Base-by-base conservation (phyloP, 2,113 vertebrate species). In the Chaetodon trifascialis region DNA sequence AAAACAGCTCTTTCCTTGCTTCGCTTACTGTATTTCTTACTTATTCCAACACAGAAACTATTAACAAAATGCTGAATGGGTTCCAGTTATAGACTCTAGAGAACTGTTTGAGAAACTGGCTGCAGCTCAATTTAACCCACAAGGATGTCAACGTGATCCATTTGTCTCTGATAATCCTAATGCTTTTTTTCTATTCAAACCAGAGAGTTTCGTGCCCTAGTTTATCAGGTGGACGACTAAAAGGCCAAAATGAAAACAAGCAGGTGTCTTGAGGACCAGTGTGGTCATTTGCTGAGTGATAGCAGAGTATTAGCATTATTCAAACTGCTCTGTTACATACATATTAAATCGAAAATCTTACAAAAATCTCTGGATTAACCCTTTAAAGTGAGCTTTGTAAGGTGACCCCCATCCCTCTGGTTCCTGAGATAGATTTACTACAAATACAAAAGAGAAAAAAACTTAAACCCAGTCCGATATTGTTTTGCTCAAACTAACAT, bases 1-100 rank as follows among this genome's bases (percentile, higher is more conserved):
- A 62, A 78, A 77, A 77, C 40, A 80, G 56, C 47, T 62, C 63
- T 73, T 34, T 71, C 67, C 17, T 17, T 34, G 17, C 44, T 67
- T 81, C 40, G 19, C 6, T 55, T 49, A 19, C n/a, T 38, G 17
- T 42, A 46, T 34, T 58, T 15, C 10, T 58, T 74, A 17, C 25
- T 11, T 47, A 25, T 4, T 55, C 21, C 19, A 15, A 54, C 7
- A 44, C 34, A 71, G 36, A 59, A 25, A 40, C 17, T 69, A 36
- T 60, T 63, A 12, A 36, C 7, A 23, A 63, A 14, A 58, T n/a
- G 25, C 44, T 44, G 7, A 40, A 40, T 4, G 44, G 5, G 55
- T 25, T n/a, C 30, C 19, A 56, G 11, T 56, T 5, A 55, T 42
- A 49, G 36, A 55, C 52, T 42, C 15, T 8, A 58, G n/a, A n/a